A percentile compares a stretch with the other conserved stretches of the same genome.
These are phyloP conservation scores for Chondrosia reniformis DNA, from an alignment of 37 sponge, comb jelly and placozoan genomes.

Conservation along the genomic window DNA sequence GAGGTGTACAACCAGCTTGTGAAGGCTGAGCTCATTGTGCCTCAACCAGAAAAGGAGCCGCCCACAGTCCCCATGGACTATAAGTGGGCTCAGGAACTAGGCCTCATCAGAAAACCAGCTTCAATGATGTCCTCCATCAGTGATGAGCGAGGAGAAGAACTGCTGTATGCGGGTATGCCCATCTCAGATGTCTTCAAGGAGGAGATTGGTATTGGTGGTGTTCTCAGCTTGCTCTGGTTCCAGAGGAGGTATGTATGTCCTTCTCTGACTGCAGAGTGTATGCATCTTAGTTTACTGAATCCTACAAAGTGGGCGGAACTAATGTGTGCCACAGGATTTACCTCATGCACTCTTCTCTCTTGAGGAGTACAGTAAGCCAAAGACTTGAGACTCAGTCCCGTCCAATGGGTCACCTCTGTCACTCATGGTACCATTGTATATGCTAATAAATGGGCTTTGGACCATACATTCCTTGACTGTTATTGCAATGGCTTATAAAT, in stretches of 20 bases:
- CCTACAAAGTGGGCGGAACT: too few relatives aligned
- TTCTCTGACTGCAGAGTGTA: too few relatives aligned
- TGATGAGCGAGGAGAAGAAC: slow-evolving; percentile 97
- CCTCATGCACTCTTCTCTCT: too few relatives aligned
- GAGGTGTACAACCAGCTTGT: slow-evolving; percentile 89
- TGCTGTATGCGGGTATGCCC: slow-evolving; percentile 96
- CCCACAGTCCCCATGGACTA: slow-evolving; percentile 97
- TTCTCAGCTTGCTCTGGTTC: slow-evolving; percentile 94
- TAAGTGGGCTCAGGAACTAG: slow-evolving; percentile 95
- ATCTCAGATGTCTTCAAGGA: slow-evolving; percentile 96
- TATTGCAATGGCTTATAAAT: too few relatives aligned
- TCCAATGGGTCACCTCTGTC: too few relatives aligned
- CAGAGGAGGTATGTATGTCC: slow-evolving; percentile 78
- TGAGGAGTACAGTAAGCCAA: too few relatives aligned
- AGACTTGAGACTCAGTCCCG: too few relatives aligned
- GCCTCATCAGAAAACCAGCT: slow-evolving; percentile 89
- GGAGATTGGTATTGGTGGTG: slow-evolving; percentile 93
- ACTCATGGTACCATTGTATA: too few relatives aligned
- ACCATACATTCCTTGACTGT: too few relatives aligned
- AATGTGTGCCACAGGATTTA: too few relatives aligned
- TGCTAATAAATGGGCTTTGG: too few relatives aligned
- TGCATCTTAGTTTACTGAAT: too few relatives aligned
- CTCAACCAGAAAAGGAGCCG: slow-evolving; percentile 82
- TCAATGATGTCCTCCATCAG: slow-evolving; percentile 91
- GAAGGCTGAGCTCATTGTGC: slow-evolving; percentile 58